Evolutionary conservation across 2,888 invertebrate genomes (phyloP), one percentile per base, ranked within the genome.

Genomic region (Drosophila hamatofila): DNA sequence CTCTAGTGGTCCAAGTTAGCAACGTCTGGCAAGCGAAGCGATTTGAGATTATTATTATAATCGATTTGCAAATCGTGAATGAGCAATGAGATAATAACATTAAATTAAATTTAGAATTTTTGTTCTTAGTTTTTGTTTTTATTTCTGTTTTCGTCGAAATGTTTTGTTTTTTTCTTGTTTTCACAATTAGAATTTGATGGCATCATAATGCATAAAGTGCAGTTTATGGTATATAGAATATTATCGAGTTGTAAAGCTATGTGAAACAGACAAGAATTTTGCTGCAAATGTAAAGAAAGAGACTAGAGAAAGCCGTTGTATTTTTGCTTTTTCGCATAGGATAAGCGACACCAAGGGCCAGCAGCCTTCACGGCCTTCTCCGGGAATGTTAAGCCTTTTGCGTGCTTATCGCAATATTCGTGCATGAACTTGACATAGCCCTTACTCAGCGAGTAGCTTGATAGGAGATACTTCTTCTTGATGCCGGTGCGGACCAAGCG

Each of bases 21-120:
- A 3, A 14, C 16, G 21, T 25, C 21, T 39, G 39, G 39, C 21
- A 14, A 55, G 41, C 46, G 11, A 27, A 33, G 25, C 52, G 25
- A 39, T 35, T 25, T 2, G 9, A 9, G 25, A 37, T 58, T 42
- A 30, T 70, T 35, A 18, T 11, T 21, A 42, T 14, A 42, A 59
- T 51, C 21, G 21, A 30, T 9, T 35, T 23, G n/a, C 7, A 11
- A 41, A 35, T 44, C 23, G 23, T 23, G 23, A 44, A 14, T 42
- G 18, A n/a, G 8, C 16, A 1, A 16, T 6, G 16, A 16, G 6
- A 37, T 16, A 8, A 37, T 14, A n/a, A 37, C 18, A 41, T 11
- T 18, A 12, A n/a, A 41, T 41, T 18, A 6, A 35, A 16, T 16
- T 14, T 11, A 3, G 11, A 8, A 39, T 8, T 18, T 18, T 41